These are phyloP conservation scores for Schrankia costaestrigalis DNA, from an alignment of 2,888 invertebrate species.

Conservation along the genomic window DNA sequence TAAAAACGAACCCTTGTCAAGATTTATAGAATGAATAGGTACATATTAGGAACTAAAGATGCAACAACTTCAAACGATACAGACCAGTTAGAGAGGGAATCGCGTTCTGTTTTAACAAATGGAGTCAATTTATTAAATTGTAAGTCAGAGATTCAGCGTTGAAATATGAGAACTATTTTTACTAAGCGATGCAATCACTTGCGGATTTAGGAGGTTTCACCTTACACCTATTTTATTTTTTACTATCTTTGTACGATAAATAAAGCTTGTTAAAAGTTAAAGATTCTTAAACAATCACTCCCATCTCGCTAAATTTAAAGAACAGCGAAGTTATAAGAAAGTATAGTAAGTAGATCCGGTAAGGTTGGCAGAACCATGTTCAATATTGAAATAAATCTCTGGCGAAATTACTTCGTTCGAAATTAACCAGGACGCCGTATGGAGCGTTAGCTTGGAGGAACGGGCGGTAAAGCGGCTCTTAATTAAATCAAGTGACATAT, in stretches of 20 bases:
- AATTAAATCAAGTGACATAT: slow-evolving; percentile 80
- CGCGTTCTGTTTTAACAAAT: slow-evolving; percentile 49
- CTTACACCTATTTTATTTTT: slow-evolving; percentile 44
- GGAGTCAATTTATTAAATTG: slow-evolving; percentile 62
- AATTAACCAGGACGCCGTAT: slow-evolving; percentile 67
- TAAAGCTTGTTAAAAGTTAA: slow-evolving; percentile 6
- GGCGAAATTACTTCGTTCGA: slow-evolving; percentile 66
- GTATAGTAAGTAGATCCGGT: too few species aligned
- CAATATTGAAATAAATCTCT: slow-evolving; percentile 74
- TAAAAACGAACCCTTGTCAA: too few species aligned
- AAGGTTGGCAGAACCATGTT: slow-evolving; percentile 39
- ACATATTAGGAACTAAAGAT: slow-evolving; percentile 4
- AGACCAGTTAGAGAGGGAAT: slow-evolving; percentile 13
- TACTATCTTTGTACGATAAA: slow-evolving; percentile 29
- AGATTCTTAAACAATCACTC: neutral
- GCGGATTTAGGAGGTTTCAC: slow-evolving; percentile 65
- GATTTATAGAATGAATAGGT: neutral
- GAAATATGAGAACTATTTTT: slow-evolving; percentile 73
- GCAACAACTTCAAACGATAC: slow-evolving; percentile 7
- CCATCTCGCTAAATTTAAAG: too few species aligned
- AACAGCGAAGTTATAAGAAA: too few species aligned
- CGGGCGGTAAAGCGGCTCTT: slow-evolving; percentile 77
- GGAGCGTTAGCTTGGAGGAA: slow-evolving; percentile 66
- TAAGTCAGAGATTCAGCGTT: slow-evolving; percentile 56
- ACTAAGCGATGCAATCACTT: slow-evolving; percentile 74